phyloP scores from a whole-genome alignment of 1,140 invertebrate species.

The Dendroctonus valens region DNA sequence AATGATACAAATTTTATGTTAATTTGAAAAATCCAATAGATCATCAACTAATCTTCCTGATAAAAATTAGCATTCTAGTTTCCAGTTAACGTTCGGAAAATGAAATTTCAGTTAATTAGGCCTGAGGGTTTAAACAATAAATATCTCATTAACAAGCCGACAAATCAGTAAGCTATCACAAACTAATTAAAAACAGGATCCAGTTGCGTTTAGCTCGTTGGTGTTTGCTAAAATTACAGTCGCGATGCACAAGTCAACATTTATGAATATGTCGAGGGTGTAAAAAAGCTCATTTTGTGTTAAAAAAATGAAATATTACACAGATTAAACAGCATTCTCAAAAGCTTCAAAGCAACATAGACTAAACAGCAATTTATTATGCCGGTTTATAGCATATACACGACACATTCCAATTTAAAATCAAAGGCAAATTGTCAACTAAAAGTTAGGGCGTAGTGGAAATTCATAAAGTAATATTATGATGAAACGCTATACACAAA shows the following conservation, averaged over 20 bases:
- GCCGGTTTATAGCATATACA: too few species aligned
- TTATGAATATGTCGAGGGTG: background rate
- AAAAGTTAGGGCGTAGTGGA: too few species aligned
- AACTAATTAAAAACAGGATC: background rate
- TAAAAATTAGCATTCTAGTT: background rate
- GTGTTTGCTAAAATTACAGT: background rate
- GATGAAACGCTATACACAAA: too few species aligned
- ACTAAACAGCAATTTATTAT: too few species aligned
- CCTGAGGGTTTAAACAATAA: constrained; percentile 1
- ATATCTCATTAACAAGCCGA: constrained; percentile 1
- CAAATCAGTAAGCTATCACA: background rate
- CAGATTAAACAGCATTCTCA: too few species aligned
- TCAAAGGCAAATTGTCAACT: too few species aligned
- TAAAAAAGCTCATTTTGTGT: too few species aligned
- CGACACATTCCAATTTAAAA: too few species aligned
- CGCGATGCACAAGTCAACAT: background rate
- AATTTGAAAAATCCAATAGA: background rate
- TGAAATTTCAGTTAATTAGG: background rate
- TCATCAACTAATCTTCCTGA: background rate
- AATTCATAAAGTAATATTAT: too few species aligned
- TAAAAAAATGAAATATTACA: too few species aligned
- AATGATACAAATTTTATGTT: background rate
- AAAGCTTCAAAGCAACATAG: too few species aligned
- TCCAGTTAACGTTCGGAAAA: background rate
- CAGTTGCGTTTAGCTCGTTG: background rate